A percentile compares a stretch with the other conserved stretches of the same genome.
phyloP scores from a whole-genome alignment of 2,113 vertebrate genomes.

The Ophthalmolycus amberensis region DNA sequence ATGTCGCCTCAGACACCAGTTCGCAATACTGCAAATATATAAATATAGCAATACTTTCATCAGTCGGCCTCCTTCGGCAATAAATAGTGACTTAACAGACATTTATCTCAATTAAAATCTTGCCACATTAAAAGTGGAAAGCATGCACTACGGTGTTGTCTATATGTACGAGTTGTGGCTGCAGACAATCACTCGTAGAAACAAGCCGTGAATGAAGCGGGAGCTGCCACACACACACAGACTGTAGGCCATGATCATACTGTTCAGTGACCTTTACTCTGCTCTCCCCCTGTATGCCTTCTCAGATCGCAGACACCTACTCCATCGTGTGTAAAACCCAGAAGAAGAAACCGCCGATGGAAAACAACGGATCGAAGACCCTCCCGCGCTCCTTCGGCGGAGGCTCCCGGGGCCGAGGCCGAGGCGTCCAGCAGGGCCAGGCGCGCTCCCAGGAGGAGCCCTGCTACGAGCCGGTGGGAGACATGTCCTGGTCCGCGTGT shows the following conservation, averaged over 20 bases:
- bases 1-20: not conserved
- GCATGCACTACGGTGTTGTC: no score
- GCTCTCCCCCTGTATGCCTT: slow-evolving; percentile 52
- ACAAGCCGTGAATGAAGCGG: not conserved
- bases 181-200: not conserved
- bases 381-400: slow-evolving; percentile 73
- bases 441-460: slow-evolving; percentile 79
- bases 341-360: slow-evolving; percentile 81
- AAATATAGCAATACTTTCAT: not conserved
- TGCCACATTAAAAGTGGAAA: no score
- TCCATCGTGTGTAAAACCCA: slow-evolving; percentile 84
- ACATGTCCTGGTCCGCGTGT: slow-evolving; percentile 75
- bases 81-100: no score
- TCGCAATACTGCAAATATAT: not conserved
- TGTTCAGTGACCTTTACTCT: slow-evolving; percentile 20
- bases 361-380: slow-evolving; percentile 73
- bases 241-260: slow-evolving; percentile 9
- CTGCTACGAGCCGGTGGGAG: slow-evolving; percentile 81
- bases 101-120: no score
- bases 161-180: not conserved
- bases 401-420: slow-evolving; percentile 61
- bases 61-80: not conserved
- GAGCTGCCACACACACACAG: not conserved
- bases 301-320: slow-evolving; percentile 86
- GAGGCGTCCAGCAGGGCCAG: slow-evolving; percentile 72